Evolutionary conservation across 2,113 vertebrate species (phyloP), one percentile per base, ranked within the genome.

Genomic region (Asarcornis scutulata): DNA sequence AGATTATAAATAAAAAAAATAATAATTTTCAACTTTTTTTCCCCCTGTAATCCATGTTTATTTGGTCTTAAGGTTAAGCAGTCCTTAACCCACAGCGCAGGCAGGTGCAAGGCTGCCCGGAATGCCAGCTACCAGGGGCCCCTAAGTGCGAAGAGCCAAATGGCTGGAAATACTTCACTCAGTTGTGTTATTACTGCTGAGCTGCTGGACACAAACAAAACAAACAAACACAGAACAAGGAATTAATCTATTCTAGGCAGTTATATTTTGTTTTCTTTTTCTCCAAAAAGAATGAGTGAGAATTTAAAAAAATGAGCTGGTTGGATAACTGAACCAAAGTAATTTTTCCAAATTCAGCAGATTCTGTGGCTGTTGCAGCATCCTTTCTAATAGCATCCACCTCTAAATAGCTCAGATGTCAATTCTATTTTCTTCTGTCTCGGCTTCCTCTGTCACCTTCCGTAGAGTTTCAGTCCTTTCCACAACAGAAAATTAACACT

Each of bases 1-100:
- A 42, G 60, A 73, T 46, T n/a, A 40, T 29, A 60, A 55, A 60
- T 25, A 26, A 31, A 27, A 27, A 64, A 13, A 13, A 11, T 1
- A 10, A 11, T 7, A 44, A 7, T 18, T 40, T 44, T 6, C 12
- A 22, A 48, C 2, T 25, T 29, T 34, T 3, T 3, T 0, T 13
- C 4, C 29, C 53, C 60, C 26, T 48, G 22, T n/a, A 58, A 18
- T 25, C 44, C 7, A 7, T 23, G 3, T 36, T 50, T n/a, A 8
- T 40, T 63, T 4, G 2, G 7, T 60, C 12, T 10, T 42, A 22
- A 25, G 31, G 32, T 74, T 21, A 32, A 60, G 26, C 8, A 38
- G 32, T 48, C 36, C 73, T 55, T n/a, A 26, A 62, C 20, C 23
- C 15, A 29, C 38, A 13, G 29, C 0, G 2, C 25, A 40, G 48